Evolutionary conservation across 2,113 vertebrate species (phyloP).

Genomic region (Leucoraja erinaceus): DNA sequence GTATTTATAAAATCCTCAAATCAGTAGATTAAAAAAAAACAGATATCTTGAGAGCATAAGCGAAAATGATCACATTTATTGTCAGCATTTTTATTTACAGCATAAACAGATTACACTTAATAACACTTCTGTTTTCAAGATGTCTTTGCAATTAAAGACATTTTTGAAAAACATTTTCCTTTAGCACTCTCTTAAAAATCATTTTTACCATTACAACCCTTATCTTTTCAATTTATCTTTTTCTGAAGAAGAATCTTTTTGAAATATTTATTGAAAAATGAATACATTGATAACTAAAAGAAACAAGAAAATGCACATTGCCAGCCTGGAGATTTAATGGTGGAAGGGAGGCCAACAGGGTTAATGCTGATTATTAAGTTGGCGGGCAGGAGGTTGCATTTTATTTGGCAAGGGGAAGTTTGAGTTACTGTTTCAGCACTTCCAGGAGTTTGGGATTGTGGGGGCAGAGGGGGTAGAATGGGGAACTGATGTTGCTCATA

Average conservation of each 20-base stretch:
- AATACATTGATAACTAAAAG: not conserved
- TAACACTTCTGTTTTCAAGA: not conserved
- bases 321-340: not conserved
- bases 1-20: not conserved
- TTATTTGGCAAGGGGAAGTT: conserved; percentile 42
- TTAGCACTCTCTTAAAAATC: not conserved
- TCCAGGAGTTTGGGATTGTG: conserved; percentile 34
- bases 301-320: not conserved
- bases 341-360: not conserved
- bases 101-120: not conserved
- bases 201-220: not conserved
- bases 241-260: not conserved
- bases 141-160: not conserved
- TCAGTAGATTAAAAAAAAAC: not conserved
- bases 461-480: not conserved
- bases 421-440: conserved; percentile 41
- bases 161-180: not conserved
- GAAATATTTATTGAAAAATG: conserved; percentile 1
- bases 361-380: conserved; percentile 18
- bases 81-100: not conserved
- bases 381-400: conserved; percentile 32
- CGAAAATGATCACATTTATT: not conserved
- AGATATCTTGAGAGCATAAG: not conserved
- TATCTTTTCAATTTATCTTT: not conserved
- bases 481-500: conserved; percentile 42